Evolutionary conservation across 2,888 invertebrate species (phyloP), one percentile per base, ranked within the genome.

Genomic region (Anthophora plumipes): DNA sequence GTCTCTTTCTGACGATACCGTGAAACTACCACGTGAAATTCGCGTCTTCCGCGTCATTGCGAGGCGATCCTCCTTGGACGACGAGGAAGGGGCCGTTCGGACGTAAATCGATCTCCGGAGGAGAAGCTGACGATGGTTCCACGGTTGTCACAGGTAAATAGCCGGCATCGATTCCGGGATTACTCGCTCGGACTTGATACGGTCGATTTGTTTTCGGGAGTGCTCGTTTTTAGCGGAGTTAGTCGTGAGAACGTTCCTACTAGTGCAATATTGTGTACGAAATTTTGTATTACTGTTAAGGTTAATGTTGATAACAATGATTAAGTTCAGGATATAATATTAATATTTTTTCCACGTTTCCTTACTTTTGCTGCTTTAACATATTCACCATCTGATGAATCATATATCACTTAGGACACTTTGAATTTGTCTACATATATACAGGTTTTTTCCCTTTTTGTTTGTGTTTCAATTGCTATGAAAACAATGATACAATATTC

Each of bases 31-130:
- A 89, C 88, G 89, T 84, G 87, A 90, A 88, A 87, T 88, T 88
- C 89, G 86, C 90, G 88, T 90, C 90, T 87, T 87, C 85, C 88
- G 88, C 90, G 89, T 91, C 91, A 91, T 91, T 90, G 90, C 87
- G 77, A 89, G 85, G 88, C 90, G 90, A 91, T 91, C 89, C 88
- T 84, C 71, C 77, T 43, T 52, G 84, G 76, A 80, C 80, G 80
- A 83, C 81, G 74, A 70, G 80, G 73, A 57, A 72, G 67, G 64
- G 69, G 68, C 69, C 64, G 66, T 54, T 67, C 67, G 82, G 73
- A 86, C 85, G 80, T 88, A 86, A 89, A 89, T 90, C 87, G 85
- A 84, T 86, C 88, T 69, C 68, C 52, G 67, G 57, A 60, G 41
- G 76, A 75, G 82, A 75, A 77, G 80, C 73, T 50, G 78, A 39